Evolutionary conservation across 2,797 vertebrate species (phyloP), one percentile per base, ranked within the genome.

Genomic region (Sciaenops ocellatus): DNA sequence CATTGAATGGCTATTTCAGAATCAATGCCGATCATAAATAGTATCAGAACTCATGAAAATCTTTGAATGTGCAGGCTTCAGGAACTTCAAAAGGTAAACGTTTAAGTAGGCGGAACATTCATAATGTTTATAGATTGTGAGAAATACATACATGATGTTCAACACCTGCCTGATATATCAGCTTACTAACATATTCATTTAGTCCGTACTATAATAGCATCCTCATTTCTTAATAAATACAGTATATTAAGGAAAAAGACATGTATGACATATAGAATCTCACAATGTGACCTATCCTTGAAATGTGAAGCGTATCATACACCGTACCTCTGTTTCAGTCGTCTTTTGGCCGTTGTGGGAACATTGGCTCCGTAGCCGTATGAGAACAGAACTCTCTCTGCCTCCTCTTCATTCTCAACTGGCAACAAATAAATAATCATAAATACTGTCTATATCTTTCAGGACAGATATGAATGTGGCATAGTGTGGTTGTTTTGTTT

Each of bases 331-430:
- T 99, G 98, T 78, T 98, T 97, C 7, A 99, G 93, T 81, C 97
- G 94, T 77, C 98, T 96, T 91, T 96, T 99, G 78, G 98, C 97
- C 12, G 98, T 98, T 67, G 98, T 99, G 74, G 98, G 98, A 90
- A 99, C 96, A 67, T 99, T 99, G 73, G 98, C 98, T 71, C 98
- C 98, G 13, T 99, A 99, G 17, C 98, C 98, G 16, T 98, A 99
- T 0, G 98, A 98, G 90, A 98, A 99, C 60, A 99, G 95, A 84
- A 99, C 96, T 79, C 98, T 96, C 94, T 99, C 98, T 48, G 98
- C 98, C 74, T 99, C 98, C 59, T 95, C 95, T 92, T 98, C 98
- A 91, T 97, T 94, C 90, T 98, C 97, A 93, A 99, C 98, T 99
- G 77, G 28, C 51, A 82, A 81, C 30, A 84, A 13, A 85, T 6